Evolutionary conservation across 2,888 invertebrate genomes (phyloP).

Genomic region (Biston stratarius): DNA sequence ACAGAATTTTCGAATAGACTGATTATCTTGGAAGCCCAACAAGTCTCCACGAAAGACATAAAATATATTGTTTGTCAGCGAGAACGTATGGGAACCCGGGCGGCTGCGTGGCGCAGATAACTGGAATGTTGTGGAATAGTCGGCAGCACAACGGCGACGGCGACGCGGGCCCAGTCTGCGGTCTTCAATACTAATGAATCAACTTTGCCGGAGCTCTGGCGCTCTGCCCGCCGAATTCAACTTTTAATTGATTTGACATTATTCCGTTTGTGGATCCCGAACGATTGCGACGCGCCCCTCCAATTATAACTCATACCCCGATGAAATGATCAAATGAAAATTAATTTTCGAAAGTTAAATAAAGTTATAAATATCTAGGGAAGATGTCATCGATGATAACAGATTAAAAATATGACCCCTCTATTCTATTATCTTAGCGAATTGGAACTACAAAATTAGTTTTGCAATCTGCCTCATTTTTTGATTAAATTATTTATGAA

Average conservation of each 20-base stretch:
- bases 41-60: conserved; percentile 38
- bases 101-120: conserved; percentile 62
- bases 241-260: conserved; percentile 85
- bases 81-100: conserved; percentile 56
- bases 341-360: conserved; percentile 81
- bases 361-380: conserved; percentile 69
- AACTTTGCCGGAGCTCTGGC: conserved; percentile 69
- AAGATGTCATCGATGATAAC: conserved; percentile 61
- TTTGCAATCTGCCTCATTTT: neutral
- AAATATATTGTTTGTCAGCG: conserved; percentile 57
- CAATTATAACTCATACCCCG: conserved; percentile 80
- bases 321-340: conserved; percentile 82
- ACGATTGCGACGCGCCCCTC: conserved; percentile 73
- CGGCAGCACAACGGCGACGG: conserved; percentile 26
- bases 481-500: neutral
- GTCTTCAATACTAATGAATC: conserved; percentile 75
- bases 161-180: conserved; percentile 50
- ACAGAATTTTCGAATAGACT: neutral
- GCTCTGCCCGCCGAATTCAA: conserved; percentile 75
- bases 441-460: neutral
- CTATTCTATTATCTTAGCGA: neutral
- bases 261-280: conserved; percentile 79
- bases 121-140: conserved; percentile 61
- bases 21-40: conserved; percentile 16
- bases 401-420: conserved; percentile 44